Evolutionary conservation across 2,113 vertebrate species (phyloP).

Genomic region (Tautogolabrus adspersus): DNA sequence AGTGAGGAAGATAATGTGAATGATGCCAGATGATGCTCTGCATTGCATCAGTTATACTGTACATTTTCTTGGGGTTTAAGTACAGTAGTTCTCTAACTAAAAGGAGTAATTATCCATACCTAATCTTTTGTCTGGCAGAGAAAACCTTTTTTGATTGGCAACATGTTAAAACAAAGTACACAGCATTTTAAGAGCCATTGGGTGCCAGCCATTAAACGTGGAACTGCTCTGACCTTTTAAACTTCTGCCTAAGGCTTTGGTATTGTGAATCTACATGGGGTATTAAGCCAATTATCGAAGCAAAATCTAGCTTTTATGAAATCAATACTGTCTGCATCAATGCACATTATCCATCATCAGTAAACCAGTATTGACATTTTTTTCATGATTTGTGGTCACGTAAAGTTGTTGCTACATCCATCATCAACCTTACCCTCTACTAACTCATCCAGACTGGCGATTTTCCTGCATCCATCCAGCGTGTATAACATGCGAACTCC

Average conservation of each 20-base stretch:
- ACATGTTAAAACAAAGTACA: not conserved
- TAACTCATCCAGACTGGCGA: constrained; percentile 92
- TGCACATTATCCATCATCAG: constrained; percentile 8
- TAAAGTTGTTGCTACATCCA: not conserved
- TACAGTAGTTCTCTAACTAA: not conserved
- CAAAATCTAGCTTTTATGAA: constrained; percentile 31
- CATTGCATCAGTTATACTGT: constrained; percentile 7
- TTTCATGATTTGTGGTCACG: constrained; percentile 1
- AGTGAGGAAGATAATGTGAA: constrained; percentile 26
- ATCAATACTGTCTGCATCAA: constrained; percentile 40
- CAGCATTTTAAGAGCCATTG: not conserved
- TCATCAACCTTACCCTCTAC: constrained; percentile 88
- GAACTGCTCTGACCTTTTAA: constrained; percentile 21
- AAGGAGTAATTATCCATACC: not conserved
- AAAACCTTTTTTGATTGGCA: not conserved
- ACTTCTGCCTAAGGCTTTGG: constrained; percentile 6
- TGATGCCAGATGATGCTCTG: constrained; percentile 1
- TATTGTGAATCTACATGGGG: not conserved
- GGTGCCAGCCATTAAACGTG: not conserved
- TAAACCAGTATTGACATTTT: not conserved
- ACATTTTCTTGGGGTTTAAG: not conserved
- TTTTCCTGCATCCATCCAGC: constrained; percentile 90
- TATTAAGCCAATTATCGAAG: not conserved
- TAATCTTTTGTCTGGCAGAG: not conserved
- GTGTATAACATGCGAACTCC: constrained; percentile 94